A percentile compares a stretch with the other conserved stretches of the same genome.
Conservation (phyloP, 1,140 invertebrate species). For the Aricia agestis region DNA sequence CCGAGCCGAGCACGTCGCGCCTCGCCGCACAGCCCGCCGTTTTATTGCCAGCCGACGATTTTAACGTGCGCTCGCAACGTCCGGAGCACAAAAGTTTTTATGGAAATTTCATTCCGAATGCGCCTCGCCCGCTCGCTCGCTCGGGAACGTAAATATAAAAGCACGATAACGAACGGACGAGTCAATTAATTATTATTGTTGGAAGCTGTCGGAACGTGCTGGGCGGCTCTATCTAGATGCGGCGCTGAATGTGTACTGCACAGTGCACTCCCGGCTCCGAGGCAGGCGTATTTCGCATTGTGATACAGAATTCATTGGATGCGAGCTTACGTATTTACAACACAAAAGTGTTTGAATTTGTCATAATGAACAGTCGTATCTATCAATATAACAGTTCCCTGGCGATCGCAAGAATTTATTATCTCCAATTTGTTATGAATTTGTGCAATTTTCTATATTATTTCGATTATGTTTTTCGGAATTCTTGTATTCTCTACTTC, state of each 20-base stretch:
- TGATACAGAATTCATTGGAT: conserved; percentile 37
- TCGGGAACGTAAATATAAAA: conserved; percentile 75
- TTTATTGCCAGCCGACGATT: conserved; percentile 75
- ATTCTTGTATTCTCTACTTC: neutral
- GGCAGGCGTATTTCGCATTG: conserved; percentile 38
- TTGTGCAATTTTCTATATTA: neutral
- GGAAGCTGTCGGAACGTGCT: conserved; percentile 69
- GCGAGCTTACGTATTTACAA: conserved; percentile 4
- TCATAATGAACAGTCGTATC: neutral
- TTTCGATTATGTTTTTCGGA: neutral
- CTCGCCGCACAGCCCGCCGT: conserved; percentile 72
- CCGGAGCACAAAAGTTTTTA: conserved; percentile 75
- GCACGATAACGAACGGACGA: conserved; percentile 75
- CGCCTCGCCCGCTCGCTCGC: conserved; percentile 67
- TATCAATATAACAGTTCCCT: neutral
- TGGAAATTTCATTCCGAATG: conserved; percentile 75
- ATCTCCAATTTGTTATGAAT: neutral
- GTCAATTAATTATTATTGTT: conserved; percentile 76
- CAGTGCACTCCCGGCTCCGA: conserved; percentile 36
- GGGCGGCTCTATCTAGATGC: conserved; percentile 57
- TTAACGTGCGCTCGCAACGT: conserved; percentile 75
- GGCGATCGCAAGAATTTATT: neutral
- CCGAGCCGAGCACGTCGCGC: conserved; percentile 50
- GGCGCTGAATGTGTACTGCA: conserved; percentile 50
- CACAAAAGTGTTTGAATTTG: conserved; percentile 2